Evolutionary conservation across 2,113 vertebrate species (phyloP).

Genomic region (Zonotrichia leucophrys): DNA sequence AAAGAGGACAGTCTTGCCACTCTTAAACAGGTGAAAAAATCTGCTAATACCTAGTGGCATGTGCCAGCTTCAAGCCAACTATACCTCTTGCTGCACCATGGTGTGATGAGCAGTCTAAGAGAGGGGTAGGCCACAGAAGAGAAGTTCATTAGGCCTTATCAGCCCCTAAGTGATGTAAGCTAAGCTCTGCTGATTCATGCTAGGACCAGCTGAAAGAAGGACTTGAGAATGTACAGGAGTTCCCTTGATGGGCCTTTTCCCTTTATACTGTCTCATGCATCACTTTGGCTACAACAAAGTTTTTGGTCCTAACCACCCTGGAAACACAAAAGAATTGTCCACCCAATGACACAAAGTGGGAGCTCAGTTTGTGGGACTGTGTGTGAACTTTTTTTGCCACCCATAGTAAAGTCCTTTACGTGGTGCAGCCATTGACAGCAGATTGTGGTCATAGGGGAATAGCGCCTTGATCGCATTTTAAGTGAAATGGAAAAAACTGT

Average conservation of each 20-base stretch:
- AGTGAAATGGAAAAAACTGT: neutral
- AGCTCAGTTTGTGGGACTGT: neutral
- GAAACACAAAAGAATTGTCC: neutral
- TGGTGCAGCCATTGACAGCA: neutral
- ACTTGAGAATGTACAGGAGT: neutral
- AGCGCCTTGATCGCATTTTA: neutral
- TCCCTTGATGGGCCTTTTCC: neutral
- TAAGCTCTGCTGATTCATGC: neutral
- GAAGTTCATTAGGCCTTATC: neutral
- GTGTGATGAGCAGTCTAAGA: neutral
- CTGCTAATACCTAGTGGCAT: neutral
- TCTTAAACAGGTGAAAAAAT: neutral
- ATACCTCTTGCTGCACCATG: fast-evolving
- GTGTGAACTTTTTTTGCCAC: neutral
- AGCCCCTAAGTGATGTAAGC: neutral
- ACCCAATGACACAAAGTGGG: neutral
- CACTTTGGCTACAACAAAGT: neutral
- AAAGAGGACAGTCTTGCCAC: neutral
- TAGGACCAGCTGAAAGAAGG: neutral
- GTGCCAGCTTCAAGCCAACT: neutral
- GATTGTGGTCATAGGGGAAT: neutral
- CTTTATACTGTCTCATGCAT: neutral
- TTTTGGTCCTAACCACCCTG: neutral
- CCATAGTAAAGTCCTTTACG: fast-evolving
- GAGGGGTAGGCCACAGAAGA: neutral